Evolutionary conservation across 37 sponge, comb jelly and placozoan genomes (phyloP), one percentile per base, ranked within the genome.

Genomic region (Dysidea cf. avara): DNA sequence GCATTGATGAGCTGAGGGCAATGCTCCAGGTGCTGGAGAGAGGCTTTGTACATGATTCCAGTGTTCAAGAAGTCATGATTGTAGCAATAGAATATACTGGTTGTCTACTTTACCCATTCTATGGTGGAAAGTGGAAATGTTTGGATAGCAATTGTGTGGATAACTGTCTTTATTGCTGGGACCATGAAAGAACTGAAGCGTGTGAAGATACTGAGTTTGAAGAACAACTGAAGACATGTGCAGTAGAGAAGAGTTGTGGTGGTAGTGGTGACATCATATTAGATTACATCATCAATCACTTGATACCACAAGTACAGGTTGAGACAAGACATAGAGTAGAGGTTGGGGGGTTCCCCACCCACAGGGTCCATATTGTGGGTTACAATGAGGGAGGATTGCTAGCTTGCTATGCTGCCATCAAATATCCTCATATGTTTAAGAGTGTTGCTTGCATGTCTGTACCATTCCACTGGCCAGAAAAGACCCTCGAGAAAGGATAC

Each of bases 401-500:
- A 57, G 80, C 87, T 21, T 91, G 87, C 53, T 57, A 83, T 75
- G 88, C 83, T 18, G 92, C 83, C 5, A 9, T 86, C 32, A 78
- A 73, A n/a, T 53, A 78, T 12, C 87, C 84, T 1, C 26, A 75
- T 25, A 0, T 78, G 12, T 81, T 82, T 53, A 30, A 64, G 2
- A 86, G 77, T 52, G 83, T 68, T 62, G 86, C 72, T 39, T 86
- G 87, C 50, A 22, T 91, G 21, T 91, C 92, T 22, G 76, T 87
- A 20, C 68, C 82, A 13, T 63, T 86, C 39, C 62, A 77, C 25
- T 82, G 77, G 78, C 83, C 83, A 56, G 29, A 73, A 37, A 50
- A 17, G 9, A 53, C 64, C 11, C 51, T 74, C n/a, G 32, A 71
- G 38, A 31, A 53, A 28, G 36, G 36, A 35, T 11, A 32, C 7